Conservation (phyloP, 2,113 vertebrate genomes). For the Albula goreensis region DNA sequence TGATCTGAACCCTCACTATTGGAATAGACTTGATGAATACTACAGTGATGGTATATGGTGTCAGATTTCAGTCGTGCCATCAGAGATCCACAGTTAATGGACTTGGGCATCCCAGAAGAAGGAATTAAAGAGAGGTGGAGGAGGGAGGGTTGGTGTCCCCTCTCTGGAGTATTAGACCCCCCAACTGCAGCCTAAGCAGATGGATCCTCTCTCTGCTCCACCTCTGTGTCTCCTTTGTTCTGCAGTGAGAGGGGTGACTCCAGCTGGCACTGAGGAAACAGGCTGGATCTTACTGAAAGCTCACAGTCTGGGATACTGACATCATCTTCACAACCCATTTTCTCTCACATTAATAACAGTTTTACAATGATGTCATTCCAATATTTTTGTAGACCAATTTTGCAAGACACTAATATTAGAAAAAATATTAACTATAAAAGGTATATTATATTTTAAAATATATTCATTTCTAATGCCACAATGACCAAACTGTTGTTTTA, state of each 20-base stretch:
- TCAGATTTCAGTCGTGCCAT: slow-evolving; percentile 1
- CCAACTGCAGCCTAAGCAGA: not conserved
- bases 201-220: not conserved
- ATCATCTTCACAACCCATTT: not conserved
- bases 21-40: not conserved
- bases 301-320: not conserved
- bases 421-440: too few species aligned
- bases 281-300: not conserved
- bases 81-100: not conserved
- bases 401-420: too few species aligned
- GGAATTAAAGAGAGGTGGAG: not conserved
- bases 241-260: slow-evolving; percentile 18
- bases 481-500: too few species aligned
- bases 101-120: not conserved
- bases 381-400: not conserved
- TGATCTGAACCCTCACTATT: not conserved
- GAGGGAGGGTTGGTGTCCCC: not conserved
- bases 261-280: slow-evolving; percentile 19
- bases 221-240: not conserved
- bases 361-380: not conserved
- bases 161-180: not conserved
- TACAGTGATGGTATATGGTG: not conserved
- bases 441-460: too few species aligned
- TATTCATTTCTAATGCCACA: too few species aligned
- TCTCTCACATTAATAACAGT: not conserved